Evolutionary conservation across 2,113 vertebrate species (phyloP), one percentile per base, ranked within the genome.

Genomic region (Progne subis): DNA sequence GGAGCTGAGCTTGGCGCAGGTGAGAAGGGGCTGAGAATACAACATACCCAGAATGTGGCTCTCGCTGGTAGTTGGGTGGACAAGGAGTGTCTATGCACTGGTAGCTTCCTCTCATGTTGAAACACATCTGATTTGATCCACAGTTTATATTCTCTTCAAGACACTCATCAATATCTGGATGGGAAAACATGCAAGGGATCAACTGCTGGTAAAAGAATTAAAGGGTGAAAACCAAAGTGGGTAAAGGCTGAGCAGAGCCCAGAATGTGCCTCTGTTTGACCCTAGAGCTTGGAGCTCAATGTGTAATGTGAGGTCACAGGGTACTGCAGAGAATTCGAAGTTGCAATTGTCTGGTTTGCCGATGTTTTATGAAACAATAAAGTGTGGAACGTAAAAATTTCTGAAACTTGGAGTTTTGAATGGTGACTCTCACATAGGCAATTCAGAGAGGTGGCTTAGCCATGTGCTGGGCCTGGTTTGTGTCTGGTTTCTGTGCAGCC

Each of bases 81-180:
- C 99, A 99, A 32, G 99, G 99, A 0, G 99, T 99, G 88, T 99
- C 98, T 11, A 99, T 99, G 95, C 99, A 99, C 81, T 98, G 98
- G 98, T 98, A 99, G 95, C 98, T 98, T 94, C 99, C 99, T 97
- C 99, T 98, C 98, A 98, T 98, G 97, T 99, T 99, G 97, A 99
- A 99, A 94, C 99, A 99, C 99, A 99, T 99, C 72, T 96, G 98
- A 86, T 99, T 99, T 1, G 95, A 94, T 69, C 99, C 99, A 96
- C 99, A 99, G 37, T 97, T 98, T 75, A 99, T 98, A 79, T 98
- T 98, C 95, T 99, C 98, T 34, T 99, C 99, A 31, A 98, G 96
- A 82, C 99, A 99, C 92, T 99, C 99, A 34, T 99, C 98, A 19
- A 99, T 86, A 96, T 99, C 99, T 99, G 71, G 57, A 74, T 18